Conservation (phyloP, 2,113 vertebrate species). For the Cynopterus brachyotis region DNA sequence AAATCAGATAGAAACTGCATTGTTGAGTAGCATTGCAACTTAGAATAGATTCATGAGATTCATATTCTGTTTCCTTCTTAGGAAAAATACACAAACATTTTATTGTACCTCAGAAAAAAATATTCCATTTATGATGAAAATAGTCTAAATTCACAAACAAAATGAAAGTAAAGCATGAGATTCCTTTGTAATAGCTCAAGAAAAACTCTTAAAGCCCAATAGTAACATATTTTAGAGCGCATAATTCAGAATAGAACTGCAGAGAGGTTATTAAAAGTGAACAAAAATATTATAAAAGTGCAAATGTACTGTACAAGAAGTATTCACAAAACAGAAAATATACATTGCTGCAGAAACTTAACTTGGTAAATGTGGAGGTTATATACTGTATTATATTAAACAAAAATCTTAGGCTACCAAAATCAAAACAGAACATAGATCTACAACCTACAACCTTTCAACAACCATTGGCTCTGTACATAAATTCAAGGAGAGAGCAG, state of each 20-base stretch:
- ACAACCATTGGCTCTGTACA: neutral
- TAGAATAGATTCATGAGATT: slow-evolving; percentile 50
- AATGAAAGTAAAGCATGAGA: slow-evolving; percentile 60
- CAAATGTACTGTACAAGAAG: slow-evolving; percentile 50
- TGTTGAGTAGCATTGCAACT: neutral
- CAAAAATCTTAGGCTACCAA: neutral
- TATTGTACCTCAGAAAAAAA: slow-evolving; percentile 64
- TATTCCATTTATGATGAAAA: slow-evolving; percentile 61
- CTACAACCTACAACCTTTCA: neutral
- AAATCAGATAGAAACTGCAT: slow-evolving; percentile 9
- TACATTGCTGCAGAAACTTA: slow-evolving; percentile 29
- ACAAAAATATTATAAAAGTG: slow-evolving; percentile 66
- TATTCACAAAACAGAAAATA: slow-evolving; percentile 56
- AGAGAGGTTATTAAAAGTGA: slow-evolving; percentile 67
- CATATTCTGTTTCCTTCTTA: slow-evolving; percentile 1
- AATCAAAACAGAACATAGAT: neutral
- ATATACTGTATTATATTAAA: neutral
- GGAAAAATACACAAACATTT: slow-evolving; percentile 63
- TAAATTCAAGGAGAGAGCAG: neutral
- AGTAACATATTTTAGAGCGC: slow-evolving; percentile 44
- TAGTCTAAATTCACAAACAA: slow-evolving; percentile 55
- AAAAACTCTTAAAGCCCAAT: slow-evolving; percentile 56
- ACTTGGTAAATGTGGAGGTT: slow-evolving; percentile 29
- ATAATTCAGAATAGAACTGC: slow-evolving; percentile 55
- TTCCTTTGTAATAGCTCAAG: slow-evolving; percentile 47